Percentiles rank a stretch among this genome's conserved stretches.
Evolutionary conservation across 2,797 vertebrate genomes (phyloP).

Genomic region (Anguilla obscura): DNA sequence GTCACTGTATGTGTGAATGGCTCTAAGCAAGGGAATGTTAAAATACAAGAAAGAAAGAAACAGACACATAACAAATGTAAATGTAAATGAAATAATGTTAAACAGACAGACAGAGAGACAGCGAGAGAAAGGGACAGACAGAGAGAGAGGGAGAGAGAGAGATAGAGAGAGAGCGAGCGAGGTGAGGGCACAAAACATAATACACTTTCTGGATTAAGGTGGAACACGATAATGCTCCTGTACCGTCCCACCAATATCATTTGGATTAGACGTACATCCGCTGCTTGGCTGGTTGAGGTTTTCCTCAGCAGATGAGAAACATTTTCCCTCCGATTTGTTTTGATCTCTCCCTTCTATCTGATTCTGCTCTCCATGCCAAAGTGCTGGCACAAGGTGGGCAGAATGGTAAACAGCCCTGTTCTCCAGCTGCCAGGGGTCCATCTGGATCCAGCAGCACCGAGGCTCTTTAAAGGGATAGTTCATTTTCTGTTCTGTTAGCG

Average conservation of each 20-base stretch:
- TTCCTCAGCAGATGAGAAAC: background rate
- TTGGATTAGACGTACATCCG: constrained; percentile 24
- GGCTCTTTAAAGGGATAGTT: background rate
- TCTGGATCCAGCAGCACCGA: background rate
- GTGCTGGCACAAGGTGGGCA: background rate
- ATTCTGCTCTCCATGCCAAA: constrained; percentile 10
- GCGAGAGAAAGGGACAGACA: background rate
- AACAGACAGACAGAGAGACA: background rate
- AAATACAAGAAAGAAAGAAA: background rate
- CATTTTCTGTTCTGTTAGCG: background rate
- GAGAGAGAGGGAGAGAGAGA: background rate
- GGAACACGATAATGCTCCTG: constrained; percentile 20
- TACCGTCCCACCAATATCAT: constrained; percentile 2
- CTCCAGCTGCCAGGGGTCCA: background rate
- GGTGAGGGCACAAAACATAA: constrained; percentile 9
- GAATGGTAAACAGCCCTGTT: constrained; percentile 17
- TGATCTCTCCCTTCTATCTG: constrained; percentile 11
- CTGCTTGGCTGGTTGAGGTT: background rate
- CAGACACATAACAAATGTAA: background rate
- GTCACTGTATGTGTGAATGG: background rate
- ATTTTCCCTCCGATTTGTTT: constrained; percentile 7
- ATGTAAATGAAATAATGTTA: background rate
- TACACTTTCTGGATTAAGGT: constrained; percentile 19
- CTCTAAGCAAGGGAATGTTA: background rate
- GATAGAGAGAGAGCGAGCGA: background rate